phyloP scores from a whole-genome alignment of 2,888 invertebrate species.

The Strigamia transsilvanica region DNA sequence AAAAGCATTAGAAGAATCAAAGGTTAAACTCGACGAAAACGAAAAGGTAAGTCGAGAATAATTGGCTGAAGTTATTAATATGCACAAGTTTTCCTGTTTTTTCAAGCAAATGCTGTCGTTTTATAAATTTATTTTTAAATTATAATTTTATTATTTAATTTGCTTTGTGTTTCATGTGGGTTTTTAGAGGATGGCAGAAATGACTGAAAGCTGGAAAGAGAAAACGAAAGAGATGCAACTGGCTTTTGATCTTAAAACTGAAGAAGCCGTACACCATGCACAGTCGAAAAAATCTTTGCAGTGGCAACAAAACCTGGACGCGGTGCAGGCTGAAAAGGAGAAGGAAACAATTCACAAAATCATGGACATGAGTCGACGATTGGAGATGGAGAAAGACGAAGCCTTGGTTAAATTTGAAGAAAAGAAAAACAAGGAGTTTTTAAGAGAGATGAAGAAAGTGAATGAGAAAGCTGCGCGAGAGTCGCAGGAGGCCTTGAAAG shows the following conservation, averaged over 20 bases:
- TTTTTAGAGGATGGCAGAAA: conserved; percentile 26
- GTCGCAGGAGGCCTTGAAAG: background rate
- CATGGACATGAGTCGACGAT: conserved; percentile 18
- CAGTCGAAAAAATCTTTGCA: background rate
- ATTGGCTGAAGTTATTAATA: no score
- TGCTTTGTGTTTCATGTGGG: background rate
- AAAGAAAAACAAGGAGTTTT: conserved; percentile 9
- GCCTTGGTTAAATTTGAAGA: conserved; percentile 28
- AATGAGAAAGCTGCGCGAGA: conserved; percentile 1
- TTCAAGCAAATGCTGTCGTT: background rate
- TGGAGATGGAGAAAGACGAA: conserved; percentile 18
- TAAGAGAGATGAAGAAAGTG: conserved; percentile 23
- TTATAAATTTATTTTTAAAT: background rate
- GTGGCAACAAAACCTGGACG: conserved; percentile 32
- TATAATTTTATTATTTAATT: conserved; percentile 21
- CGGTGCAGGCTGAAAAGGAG: conserved; percentile 40
- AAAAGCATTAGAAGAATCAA: conserved; percentile 19
- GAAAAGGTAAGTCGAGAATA: conserved; percentile 14
- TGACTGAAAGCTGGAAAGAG: conserved; percentile 5
- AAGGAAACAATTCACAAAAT: conserved; percentile 45
- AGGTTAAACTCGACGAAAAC: conserved; percentile 37
- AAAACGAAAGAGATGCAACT: conserved; percentile 1
- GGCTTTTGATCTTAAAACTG: background rate
- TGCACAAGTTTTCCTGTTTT: background rate
- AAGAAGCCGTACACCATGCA: conserved; percentile 5